These are phyloP conservation scores for Sylvietta virens DNA, from an alignment of 2,113 vertebrate species.

Conservation along the genomic window DNA sequence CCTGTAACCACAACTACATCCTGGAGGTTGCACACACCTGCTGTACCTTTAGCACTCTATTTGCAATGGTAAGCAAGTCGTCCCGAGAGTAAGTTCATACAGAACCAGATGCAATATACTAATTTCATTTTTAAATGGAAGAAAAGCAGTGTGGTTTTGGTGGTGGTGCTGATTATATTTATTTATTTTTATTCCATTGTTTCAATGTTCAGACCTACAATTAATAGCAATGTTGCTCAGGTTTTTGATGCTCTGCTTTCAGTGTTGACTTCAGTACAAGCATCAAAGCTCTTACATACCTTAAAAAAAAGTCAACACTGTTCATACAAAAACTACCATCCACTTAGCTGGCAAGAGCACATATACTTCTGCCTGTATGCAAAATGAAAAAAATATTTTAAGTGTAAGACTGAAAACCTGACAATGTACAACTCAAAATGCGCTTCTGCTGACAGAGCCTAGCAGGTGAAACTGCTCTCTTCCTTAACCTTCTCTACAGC, in stretches of 20 bases:
- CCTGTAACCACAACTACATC: background rate
- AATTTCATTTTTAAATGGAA: background rate
- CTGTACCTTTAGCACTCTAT: background rate
- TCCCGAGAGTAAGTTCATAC: background rate
- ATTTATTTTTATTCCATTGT: background rate
- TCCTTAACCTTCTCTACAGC: background rate
- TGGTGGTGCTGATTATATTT: background rate
- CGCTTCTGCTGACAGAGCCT: background rate
- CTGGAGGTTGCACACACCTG: background rate
- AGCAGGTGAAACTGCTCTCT: background rate
- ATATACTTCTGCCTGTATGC: background rate
- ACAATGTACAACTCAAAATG: background rate
- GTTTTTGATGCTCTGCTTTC: background rate
- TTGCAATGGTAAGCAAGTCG: background rate
- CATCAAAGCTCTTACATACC: background rate
- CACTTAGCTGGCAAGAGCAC: background rate
- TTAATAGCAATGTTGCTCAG: background rate
- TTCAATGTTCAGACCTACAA: background rate
- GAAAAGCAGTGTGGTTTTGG: background rate
- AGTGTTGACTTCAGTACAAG: background rate
- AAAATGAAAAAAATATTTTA: background rate
- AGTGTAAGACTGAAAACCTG: background rate
- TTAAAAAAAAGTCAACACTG: background rate
- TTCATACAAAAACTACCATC: background rate
- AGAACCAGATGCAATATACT: background rate